Evolutionary conservation across 2,888 invertebrate species (phyloP), one percentile per base, ranked within the genome.

Genomic region (Leptinotarsa rubiginosa): DNA sequence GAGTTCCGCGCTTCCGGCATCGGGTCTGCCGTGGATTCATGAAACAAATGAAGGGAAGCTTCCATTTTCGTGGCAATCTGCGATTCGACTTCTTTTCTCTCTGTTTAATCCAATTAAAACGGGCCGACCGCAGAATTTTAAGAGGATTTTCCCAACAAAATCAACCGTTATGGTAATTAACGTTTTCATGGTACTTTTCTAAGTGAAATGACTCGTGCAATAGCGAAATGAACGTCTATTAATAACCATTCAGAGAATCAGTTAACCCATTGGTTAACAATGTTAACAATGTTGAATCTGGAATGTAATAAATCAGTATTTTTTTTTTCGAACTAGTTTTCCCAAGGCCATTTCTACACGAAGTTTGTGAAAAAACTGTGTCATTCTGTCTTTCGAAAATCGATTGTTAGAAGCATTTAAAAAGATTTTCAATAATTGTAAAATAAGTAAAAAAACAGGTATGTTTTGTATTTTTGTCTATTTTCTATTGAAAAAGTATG

Each of bases 21-120:
- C 80, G 79, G 15, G 22, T 15, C 72, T 79, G 76, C 78, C 78
- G 79, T 73, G 74, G 77, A 76, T 76, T 68, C 71, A 75, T 59
- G 77, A 80, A 82, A 82, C 81, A 82, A 83, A 82, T 81, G 82
- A 81, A 83, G 81, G 83, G 81, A 70, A 69, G 22, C 47, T 83
- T 84, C 81, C 82, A 78, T 81, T 83, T 84, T 83, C 83, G 78
- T 76, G 81, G 83, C 82, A 80, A 82, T 84, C 82, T 82, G 81
- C 80, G 82, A 84, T 77, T 75, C 67, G 76, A 74, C 78, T 84
- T 85, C 83, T 75, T 73, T 76, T 78, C 83, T 82, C 83, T 80
- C 84, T 84, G 84, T 85, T 86, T 84, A 84, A 86, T 86, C 84
- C 86, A 86, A 86, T 87, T 86, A 86, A 85, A 85, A 85, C 81